These are phyloP conservation scores for Eristalinus aeneus DNA, from an alignment of 2,888 invertebrate species.

Conservation along the genomic window DNA sequence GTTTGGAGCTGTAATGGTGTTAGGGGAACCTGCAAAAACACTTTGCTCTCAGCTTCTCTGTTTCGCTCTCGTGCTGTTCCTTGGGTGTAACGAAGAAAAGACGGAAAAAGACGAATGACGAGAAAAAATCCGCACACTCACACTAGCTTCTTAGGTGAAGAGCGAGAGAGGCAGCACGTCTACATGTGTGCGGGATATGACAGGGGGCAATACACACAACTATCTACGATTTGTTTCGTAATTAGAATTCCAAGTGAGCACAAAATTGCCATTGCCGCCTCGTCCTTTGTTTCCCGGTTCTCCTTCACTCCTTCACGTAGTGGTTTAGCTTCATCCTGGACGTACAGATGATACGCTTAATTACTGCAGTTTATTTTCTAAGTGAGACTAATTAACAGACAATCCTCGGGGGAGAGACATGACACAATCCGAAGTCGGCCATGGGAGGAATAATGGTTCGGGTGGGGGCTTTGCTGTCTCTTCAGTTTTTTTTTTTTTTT, in stretches of 20 bases:
- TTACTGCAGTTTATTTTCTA: slow-evolving; percentile 81
- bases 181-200: slow-evolving; percentile 35
- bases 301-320: slow-evolving; percentile 23
- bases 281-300: not conserved
- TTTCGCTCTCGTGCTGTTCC: not conserved
- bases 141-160: not conserved
- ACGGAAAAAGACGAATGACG: not conserved
- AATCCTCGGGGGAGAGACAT: slow-evolving; percentile 73
- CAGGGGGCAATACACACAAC: slow-evolving; percentile 65
- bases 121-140: not conserved
- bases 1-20: slow-evolving; percentile 54
- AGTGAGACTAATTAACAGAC: slow-evolving; percentile 80
- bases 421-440: slow-evolving; percentile 49
- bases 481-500: slow-evolving; percentile 24
- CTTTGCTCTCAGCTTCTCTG: slow-evolving; percentile 1
- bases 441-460: not conserved
- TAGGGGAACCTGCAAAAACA: slow-evolving; percentile 47
- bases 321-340: slow-evolving; percentile 71
- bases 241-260: slow-evolving; percentile 80
- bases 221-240: slow-evolving; percentile 78
- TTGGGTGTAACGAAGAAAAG: not conserved
- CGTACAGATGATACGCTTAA: slow-evolving; percentile 76
- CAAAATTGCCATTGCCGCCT: slow-evolving; percentile 73
- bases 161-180: not conserved
- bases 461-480: not conserved